Conservation (phyloP, 2,888 invertebrate species). For the Creontiades dilutus region DNA sequence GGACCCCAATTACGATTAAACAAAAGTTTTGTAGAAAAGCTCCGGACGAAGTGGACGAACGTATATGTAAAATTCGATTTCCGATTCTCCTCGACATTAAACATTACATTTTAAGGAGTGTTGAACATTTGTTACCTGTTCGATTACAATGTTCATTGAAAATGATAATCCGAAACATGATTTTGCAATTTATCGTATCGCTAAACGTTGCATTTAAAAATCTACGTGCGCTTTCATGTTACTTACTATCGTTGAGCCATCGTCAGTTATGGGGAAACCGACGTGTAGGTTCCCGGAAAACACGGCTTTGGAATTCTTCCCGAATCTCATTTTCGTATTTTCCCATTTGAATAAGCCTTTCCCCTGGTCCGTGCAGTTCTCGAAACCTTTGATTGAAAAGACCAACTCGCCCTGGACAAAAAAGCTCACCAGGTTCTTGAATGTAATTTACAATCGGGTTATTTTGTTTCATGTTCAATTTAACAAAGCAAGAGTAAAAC, state of each 20-base stretch:
- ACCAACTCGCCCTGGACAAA: conserved; percentile 19
- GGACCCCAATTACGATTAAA: too few species aligned
- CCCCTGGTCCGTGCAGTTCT: conserved; percentile 35
- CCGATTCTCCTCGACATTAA: too few species aligned
- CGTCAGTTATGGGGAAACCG: conserved; percentile 35
- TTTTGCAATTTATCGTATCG: background rate
- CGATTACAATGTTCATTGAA: too few species aligned
- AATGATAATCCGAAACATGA: background rate
- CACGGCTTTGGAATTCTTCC: conserved; percentile 1
- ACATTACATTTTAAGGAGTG: too few species aligned
- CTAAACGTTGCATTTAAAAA: too few species aligned
- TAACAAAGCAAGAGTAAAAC: too few species aligned
- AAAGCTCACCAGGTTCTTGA: background rate
- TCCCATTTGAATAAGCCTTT: conserved; percentile 15
- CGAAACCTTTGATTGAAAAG: conserved; percentile 24
- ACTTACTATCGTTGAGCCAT: conserved; percentile 3
- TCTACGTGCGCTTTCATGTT: background rate
- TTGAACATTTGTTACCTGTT: too few species aligned
- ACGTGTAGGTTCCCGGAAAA: background rate
- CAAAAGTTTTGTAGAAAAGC: too few species aligned
- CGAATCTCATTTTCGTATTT: conserved; percentile 43
- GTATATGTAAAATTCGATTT: too few species aligned
- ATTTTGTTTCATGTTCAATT: background rate
- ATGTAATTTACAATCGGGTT: background rate
- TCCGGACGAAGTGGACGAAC: too few species aligned